phyloP scores from a whole-genome alignment of 2,797 vertebrate species.

The Sparidentex hasta region DNA sequence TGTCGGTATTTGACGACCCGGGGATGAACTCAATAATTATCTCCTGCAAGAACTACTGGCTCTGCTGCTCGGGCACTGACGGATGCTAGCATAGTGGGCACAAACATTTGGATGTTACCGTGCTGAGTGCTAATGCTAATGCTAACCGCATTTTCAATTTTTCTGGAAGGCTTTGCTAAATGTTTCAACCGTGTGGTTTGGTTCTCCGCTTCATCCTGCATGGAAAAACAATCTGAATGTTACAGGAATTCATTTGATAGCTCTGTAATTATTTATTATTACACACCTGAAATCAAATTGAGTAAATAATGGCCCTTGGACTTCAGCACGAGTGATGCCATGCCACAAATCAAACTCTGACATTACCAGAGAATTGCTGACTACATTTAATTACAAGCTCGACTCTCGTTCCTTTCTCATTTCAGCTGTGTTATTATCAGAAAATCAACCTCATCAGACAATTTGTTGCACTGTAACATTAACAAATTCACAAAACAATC shows the following conservation, averaged over 20 bases:
- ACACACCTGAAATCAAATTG: conserved; percentile 9
- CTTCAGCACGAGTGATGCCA: background rate
- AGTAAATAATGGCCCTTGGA: background rate
- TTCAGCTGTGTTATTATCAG: background rate
- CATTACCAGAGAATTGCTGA: background rate
- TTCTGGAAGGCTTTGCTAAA: background rate
- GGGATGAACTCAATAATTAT: too few species aligned
- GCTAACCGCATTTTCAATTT: too few species aligned
- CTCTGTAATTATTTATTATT: background rate
- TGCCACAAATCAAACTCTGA: conserved; percentile 14
- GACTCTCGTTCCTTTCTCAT: background rate
- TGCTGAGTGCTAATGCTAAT: too few species aligned
- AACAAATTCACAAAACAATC: background rate
- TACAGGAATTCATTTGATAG: background rate
- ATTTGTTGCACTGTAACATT: background rate
- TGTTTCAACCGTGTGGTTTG: background rate
- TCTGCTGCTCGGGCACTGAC: too few species aligned
- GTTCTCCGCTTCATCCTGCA: background rate
- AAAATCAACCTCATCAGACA: background rate
- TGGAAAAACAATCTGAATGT: background rate
- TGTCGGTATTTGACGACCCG: too few species aligned
- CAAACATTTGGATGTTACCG: too few species aligned
- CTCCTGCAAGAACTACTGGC: too few species aligned
- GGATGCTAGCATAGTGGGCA: too few species aligned
- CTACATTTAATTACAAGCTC: background rate